Percentiles rank a stretch among this genome's conserved stretches.
Conservation (phyloP, 2,797 vertebrate genomes). For the Varecia variegata region DNA sequence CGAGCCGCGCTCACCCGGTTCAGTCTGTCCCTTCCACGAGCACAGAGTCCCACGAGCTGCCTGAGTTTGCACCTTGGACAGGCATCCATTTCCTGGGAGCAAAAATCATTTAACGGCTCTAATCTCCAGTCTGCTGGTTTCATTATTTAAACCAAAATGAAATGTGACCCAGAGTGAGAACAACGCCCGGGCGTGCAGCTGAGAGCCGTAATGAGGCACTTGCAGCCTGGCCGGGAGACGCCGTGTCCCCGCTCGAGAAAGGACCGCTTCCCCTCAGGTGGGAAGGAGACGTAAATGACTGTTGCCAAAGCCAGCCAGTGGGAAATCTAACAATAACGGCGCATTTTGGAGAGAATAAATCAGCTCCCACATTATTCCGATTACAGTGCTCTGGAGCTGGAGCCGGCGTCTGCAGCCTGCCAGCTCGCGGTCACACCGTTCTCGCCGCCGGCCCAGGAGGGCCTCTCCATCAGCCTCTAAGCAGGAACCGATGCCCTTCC, state of each 20-base stretch:
- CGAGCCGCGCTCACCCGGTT: accelerated
- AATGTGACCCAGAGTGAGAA: slow-evolving; percentile 66
- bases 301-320: slow-evolving; percentile 66
- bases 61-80: background rate
- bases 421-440: background rate
- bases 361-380: slow-evolving; percentile 29
- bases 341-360: slow-evolving; percentile 34
- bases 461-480: background rate
- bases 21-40: background rate
- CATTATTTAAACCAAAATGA: slow-evolving; percentile 74
- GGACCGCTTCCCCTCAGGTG: slow-evolving; percentile 55
- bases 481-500: background rate
- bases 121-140: slow-evolving; percentile 66
- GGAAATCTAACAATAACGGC: slow-evolving; percentile 69
- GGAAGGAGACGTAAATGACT: slow-evolving; percentile 55
- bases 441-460: background rate
- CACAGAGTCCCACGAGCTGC: background rate
- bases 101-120: slow-evolving; percentile 57
- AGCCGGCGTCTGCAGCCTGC: accelerated
- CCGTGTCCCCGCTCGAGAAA: background rate
- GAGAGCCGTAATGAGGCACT: slow-evolving; percentile 58
- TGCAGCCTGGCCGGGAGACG: background rate
- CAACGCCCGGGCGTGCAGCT: slow-evolving; percentile 17
- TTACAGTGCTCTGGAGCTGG: background rate
- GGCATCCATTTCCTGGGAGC: slow-evolving; percentile 44